Conservation (phyloP, 2,797 vertebrate genomes). For the Hephaestus fuliginosus region DNA sequence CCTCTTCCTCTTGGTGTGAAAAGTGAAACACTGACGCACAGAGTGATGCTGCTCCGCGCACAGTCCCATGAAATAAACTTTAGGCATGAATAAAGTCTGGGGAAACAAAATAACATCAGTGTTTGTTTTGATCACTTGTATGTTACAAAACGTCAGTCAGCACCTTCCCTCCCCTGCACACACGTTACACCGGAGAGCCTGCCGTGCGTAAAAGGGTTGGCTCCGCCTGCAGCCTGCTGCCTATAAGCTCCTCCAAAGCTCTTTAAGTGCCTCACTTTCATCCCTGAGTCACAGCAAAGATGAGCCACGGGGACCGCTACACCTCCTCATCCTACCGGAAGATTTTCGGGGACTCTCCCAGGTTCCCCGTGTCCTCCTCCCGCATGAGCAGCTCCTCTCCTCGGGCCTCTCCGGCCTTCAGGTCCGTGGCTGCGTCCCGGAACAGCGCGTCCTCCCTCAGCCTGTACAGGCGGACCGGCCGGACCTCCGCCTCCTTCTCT, state of each 20-base stretch:
- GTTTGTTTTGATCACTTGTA: not conserved
- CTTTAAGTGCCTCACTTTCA: conserved; percentile 47
- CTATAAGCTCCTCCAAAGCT: conserved; percentile 73
- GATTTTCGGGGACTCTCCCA: conserved; percentile 86
- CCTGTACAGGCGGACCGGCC: conserved; percentile 71
- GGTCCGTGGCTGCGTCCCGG: conserved; percentile 81
- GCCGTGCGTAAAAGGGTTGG: conserved; percentile 63
- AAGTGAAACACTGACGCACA: not conserved
- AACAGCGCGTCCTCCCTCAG: conserved; percentile 69
- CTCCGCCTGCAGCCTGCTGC: conserved; percentile 46
- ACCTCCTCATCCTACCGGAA: conserved; percentile 90
- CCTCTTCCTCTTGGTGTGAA: not conserved
- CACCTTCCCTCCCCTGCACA: not conserved
- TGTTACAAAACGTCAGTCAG: not conserved
- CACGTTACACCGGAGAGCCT: not conserved
- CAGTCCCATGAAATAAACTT: not conserved
- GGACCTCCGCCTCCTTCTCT: conserved; percentile 67
- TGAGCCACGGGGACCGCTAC: conserved; percentile 88
- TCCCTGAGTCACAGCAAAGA: conserved; percentile 66
- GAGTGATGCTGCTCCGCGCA: not conserved
- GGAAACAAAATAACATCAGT: no score
- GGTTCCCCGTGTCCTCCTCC: conserved; percentile 77
- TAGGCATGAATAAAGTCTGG: not conserved
- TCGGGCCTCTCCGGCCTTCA: conserved; percentile 69
- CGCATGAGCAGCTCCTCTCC: conserved; percentile 71